A percentile compares a stretch with the other conserved stretches of the same genome.
phyloP scores from a whole-genome alignment of 1,140 invertebrate species.

The Goniozus legneri region DNA sequence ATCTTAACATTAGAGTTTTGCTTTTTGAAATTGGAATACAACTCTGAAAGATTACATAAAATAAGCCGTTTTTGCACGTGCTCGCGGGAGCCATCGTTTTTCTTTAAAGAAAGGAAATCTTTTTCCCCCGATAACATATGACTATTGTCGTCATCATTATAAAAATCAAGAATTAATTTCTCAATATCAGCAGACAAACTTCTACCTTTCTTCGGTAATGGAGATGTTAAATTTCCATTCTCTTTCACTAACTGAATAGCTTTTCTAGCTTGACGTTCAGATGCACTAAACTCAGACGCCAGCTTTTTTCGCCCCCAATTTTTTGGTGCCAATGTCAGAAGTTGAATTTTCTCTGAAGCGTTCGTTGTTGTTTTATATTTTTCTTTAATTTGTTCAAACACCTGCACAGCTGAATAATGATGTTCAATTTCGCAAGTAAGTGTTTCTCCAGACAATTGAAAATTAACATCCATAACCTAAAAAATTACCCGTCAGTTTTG shows the following conservation, averaged over 20 bases:
- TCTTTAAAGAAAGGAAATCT: constrained; percentile 1
- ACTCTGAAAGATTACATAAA: constrained; percentile 5
- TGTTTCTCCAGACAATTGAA: no score
- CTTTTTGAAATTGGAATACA: neutral
- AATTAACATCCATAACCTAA: no score
- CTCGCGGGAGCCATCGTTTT: neutral
- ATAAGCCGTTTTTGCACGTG: constrained; percentile 8
- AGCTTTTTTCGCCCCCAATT: neutral
- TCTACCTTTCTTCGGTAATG: neutral
- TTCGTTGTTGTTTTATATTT: constrained; percentile 3
- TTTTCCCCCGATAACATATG: constrained; percentile 1
- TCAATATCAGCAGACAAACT: neutral
- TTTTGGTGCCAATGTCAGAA: constrained; percentile 5
- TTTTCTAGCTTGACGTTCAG: constrained; percentile 5
- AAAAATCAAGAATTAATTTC: constrained; percentile 1
- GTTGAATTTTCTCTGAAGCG: constrained; percentile 8
- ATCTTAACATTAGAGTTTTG: neutral
- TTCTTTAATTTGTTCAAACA: constrained; percentile 9
- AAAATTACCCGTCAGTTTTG: no score
- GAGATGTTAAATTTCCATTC: constrained; percentile 3
- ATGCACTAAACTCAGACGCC: neutral
- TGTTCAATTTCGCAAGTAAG: constrained; percentile 6
- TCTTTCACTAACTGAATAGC: neutral
- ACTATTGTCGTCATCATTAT: neutral
- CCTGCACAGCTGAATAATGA: constrained; percentile 3